Conservation (phyloP, 2,797 vertebrate species). For the Ibycter americanus region DNA sequence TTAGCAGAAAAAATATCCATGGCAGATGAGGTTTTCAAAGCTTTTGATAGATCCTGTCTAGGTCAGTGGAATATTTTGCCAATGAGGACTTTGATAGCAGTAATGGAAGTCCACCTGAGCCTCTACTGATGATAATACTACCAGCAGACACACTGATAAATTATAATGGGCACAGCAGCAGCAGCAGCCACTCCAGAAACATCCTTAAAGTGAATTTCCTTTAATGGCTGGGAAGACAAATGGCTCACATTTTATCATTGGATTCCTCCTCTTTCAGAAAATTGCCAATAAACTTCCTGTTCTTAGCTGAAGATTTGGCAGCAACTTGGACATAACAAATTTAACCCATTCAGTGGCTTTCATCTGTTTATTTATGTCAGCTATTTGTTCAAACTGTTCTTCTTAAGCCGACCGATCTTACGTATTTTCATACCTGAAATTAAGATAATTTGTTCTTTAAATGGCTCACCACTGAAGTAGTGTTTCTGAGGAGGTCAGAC, state of each 20-base stretch:
- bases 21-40: background rate
- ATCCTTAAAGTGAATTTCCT: conserved; percentile 51
- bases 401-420: background rate
- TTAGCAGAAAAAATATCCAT: background rate
- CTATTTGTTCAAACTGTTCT: background rate
- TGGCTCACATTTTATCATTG: conserved; percentile 60
- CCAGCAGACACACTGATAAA: conserved; percentile 36
- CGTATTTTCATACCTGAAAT: background rate
- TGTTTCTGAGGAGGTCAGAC: background rate
- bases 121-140: conserved; percentile 26
- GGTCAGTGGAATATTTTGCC: conserved; percentile 42
- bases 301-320: conserved; percentile 44
- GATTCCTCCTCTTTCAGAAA: conserved; percentile 59
- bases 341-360: conserved; percentile 35
- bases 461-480: background rate
- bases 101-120: conserved; percentile 48
- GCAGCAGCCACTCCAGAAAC: conserved; percentile 30
- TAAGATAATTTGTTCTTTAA: background rate
- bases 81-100: background rate
- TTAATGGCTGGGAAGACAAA: conserved; percentile 62
- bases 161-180: conserved; percentile 27
- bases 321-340: background rate
- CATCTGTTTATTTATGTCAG: background rate
- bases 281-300: conserved; percentile 65
- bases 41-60: conserved; percentile 1